phyloP scores from a whole-genome alignment of 2,113 vertebrate species.

The human region GRCh38 chrX:8642001-8642500 shows the following conservation, averaged over 20 bases:
- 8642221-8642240: not conserved
- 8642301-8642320: not conserved
- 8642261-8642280: not conserved
- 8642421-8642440: not conserved
- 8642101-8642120: accelerated
- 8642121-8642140: not conserved
- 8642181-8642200: not conserved
- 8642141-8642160: not conserved
- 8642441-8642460: not conserved
- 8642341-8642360: accelerated
- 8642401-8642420: not conserved
- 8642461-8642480: not conserved
- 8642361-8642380: not conserved
- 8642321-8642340: not conserved
- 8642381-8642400: too few species aligned
- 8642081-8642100: not conserved
- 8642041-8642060: not conserved
- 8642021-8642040: not conserved
- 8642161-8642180: not conserved
- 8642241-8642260: not conserved
- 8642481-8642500: too few species aligned
- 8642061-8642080: not conserved
- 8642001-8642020: not conserved
- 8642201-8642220: not conserved
- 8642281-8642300: not conserved